Conservation (phyloP, 2,797 vertebrate species). For the Gouania willdenowi region DNA sequence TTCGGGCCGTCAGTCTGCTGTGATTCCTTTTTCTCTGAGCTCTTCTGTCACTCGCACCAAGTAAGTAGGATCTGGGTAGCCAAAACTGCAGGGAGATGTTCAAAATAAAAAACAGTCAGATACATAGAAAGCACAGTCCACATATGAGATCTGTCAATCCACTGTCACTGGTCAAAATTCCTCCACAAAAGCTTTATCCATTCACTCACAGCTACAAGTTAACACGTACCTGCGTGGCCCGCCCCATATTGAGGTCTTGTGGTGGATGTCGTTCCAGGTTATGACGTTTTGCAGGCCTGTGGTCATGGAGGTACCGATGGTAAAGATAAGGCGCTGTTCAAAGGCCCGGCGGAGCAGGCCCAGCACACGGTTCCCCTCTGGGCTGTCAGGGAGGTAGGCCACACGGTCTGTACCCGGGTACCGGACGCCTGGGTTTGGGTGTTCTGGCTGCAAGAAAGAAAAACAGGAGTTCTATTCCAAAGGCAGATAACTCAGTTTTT, state of each 20-base stretch:
- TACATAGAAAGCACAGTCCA: constrained; percentile 24
- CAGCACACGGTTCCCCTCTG: constrained; percentile 91
- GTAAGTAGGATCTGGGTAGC: constrained; percentile 93
- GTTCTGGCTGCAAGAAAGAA: constrained; percentile 77
- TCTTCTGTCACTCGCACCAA: constrained; percentile 92
- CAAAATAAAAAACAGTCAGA: too few species aligned
- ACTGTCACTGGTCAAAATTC: neutral
- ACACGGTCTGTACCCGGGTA: constrained; percentile 92
- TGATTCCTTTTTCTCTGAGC: constrained; percentile 91
- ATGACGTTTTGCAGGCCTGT: constrained; percentile 95
- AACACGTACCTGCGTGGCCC: constrained; percentile 87
- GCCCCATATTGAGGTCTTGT: constrained; percentile 93
- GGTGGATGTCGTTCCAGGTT: constrained; percentile 97
- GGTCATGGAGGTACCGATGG: constrained; percentile 93
- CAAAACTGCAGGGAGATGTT: constrained; percentile 78
- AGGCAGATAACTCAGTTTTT: too few species aligned
- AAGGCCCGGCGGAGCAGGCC: constrained; percentile 88
- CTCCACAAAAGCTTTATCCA: too few species aligned
- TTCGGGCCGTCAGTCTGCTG: constrained; percentile 75
- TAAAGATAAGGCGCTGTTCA: constrained; percentile 94
- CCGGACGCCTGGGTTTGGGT: constrained; percentile 89
- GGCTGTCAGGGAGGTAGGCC: constrained; percentile 94
- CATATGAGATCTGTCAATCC: constrained; percentile 17
- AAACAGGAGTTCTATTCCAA: constrained; percentile 2
- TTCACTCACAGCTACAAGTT: neutral